Conservation (phyloP, 2,888 invertebrate species). For the Drosophila buzzatii region DNA sequence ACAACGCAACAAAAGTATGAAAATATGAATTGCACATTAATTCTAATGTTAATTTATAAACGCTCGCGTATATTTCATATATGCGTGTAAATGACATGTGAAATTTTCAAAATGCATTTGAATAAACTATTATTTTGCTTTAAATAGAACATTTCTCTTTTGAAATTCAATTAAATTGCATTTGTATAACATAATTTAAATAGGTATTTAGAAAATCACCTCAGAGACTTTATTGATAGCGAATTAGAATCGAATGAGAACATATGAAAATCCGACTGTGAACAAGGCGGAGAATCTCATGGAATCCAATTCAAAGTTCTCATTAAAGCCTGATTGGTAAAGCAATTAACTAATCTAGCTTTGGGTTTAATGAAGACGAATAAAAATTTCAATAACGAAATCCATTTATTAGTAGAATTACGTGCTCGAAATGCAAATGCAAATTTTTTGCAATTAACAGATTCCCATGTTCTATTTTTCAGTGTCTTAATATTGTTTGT, state of each 20-base stretch:
- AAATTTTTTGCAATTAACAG: neutral
- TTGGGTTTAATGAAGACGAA: neutral
- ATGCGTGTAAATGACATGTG: constrained; percentile 42
- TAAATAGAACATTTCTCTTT: neutral
- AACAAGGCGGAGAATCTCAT: too few relatives aligned
- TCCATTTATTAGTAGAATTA: too few relatives aligned
- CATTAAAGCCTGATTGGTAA: neutral
- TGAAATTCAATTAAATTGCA: too few relatives aligned
- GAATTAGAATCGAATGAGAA: neutral
- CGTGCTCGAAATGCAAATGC: constrained; percentile 1
- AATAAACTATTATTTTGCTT: constrained; percentile 61
- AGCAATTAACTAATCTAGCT: neutral
- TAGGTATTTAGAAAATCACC: too few relatives aligned
- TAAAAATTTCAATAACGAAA: neutral
- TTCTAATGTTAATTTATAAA: constrained; percentile 67
- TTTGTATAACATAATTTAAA: too few relatives aligned
- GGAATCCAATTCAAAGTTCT: neutral
- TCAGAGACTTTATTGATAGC: neutral
- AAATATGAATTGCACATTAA: constrained; percentile 60
- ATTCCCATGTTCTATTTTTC: neutral
- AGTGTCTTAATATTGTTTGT: neutral
- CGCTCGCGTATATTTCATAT: constrained; percentile 15
- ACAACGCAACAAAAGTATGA: constrained; percentile 51
- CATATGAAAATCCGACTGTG: neutral
- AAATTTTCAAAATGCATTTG: constrained; percentile 73